phyloP scores from a whole-genome alignment of 1,140 invertebrate genomes.

The Octopus sinensis region DNA sequence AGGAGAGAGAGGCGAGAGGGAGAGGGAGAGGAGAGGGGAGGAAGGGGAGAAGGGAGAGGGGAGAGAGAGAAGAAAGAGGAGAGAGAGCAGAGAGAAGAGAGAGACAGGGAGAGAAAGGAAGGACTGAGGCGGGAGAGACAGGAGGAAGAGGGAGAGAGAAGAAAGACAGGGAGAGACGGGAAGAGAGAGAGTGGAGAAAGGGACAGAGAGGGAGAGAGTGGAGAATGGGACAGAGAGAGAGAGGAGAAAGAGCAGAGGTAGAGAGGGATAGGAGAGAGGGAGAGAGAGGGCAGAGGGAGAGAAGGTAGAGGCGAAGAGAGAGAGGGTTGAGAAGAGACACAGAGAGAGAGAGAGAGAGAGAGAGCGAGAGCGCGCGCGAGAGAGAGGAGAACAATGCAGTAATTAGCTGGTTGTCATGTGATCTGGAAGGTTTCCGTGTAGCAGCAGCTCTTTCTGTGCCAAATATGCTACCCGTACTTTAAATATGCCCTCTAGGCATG shows the following conservation, averaged over 20 bases:
- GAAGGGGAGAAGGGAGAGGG: too few relatives aligned
- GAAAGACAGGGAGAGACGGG: background rate
- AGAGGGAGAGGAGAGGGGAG: too few relatives aligned
- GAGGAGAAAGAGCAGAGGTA: slow-evolving; percentile 9
- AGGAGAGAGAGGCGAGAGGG: too few relatives aligned
- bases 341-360: background rate
- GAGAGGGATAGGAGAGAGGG: slow-evolving; percentile 7
- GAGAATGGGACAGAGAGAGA: background rate
- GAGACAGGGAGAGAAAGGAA: background rate
- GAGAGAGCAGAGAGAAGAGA: background rate
- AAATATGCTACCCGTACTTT: too few relatives aligned
- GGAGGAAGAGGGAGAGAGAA: background rate
- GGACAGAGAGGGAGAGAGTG: slow-evolving; percentile 12
- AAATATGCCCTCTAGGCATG: too few relatives aligned
- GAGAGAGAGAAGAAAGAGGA: background rate
- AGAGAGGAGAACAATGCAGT: background rate
- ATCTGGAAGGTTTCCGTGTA: too few relatives aligned
- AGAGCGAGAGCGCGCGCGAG: background rate
- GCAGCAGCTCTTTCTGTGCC: too few relatives aligned
- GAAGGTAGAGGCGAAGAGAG: slow-evolving; percentile 11
- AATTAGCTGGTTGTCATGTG: too few relatives aligned
- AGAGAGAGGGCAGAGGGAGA: slow-evolving; percentile 12
- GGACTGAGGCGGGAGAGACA: background rate
- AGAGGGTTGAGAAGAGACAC: background rate
- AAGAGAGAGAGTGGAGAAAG: slow-evolving; percentile 6